Evolutionary conservation across 2,797 vertebrate species (phyloP), one percentile per base, ranked within the genome.

Genomic region (Mormyrus hasselquistii): DNA sequence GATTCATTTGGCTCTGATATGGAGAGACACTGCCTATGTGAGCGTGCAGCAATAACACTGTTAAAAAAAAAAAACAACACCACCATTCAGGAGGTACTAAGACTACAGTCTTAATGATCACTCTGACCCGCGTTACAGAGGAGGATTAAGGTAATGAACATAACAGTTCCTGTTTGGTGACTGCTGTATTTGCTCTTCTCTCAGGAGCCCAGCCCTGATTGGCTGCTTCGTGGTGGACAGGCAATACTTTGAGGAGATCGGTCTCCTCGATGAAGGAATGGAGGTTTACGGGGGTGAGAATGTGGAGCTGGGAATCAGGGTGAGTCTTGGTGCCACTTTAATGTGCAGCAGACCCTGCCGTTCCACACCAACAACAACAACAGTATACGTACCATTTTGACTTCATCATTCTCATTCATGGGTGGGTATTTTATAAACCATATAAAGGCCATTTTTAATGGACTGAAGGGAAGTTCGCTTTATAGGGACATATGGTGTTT

Each of bases 241-340:
- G 92, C 96, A 97, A 89, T 99, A 99, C 93, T 99, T 99, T 94
- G 97, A 98, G 91, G 98, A 99, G 95, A 99, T 99, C 25, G 98
- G 98, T 53, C 93, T 99, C 87, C 93, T 99, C 90, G 98, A 99
- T 86, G 98, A 99, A 94, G 98, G 98, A 89, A 99, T 99, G 98
- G 98, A 99, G 93, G 97, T 99, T 50, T 99, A 99, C 0, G 98
- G 98, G 83, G 98, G 98, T 88, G 98, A 99, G 92, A 99, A 99
- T 14, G 98, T 99, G 82, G 98, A 99, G 94, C 97, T 99, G 0
- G 98, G 97, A 50, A 97, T 99, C 92, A 96, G 98, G 97, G 98
- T 99, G 95, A 98, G 97, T 87, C 89, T 93, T 89, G 14, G 22
- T 83, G 73, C 93, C 84, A 88, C 44, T 87, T 50, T 22, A 10